Evolutionary conservation across 2,113 vertebrate genomes (phyloP).

Genomic region (Oriolus oriolus): DNA sequence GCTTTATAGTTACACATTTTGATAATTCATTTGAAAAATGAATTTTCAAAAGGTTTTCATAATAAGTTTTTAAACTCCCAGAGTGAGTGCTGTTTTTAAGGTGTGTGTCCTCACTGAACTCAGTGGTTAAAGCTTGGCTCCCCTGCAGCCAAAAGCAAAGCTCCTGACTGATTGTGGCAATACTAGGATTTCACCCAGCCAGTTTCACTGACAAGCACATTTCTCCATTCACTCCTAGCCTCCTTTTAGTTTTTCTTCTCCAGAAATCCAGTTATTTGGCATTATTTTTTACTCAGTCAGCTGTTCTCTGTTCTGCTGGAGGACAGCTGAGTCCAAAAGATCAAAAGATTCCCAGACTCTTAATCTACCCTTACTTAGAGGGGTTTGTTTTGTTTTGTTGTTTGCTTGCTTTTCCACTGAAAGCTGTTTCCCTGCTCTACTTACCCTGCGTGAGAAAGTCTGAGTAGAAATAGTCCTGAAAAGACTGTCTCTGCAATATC

Average conservation of each 20-base stretch:
- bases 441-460: conserved; percentile 40
- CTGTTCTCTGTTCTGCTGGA: conserved; percentile 7
- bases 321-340: neutral
- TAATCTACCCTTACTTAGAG: conserved; percentile 22
- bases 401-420: conserved; percentile 36
- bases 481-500: neutral
- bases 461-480: neutral
- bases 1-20: neutral
- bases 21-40: neutral
- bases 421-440: conserved; percentile 37
- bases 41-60: neutral
- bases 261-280: conserved; percentile 20
- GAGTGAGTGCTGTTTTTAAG: neutral
- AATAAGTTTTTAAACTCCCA: neutral
- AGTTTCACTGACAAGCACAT: neutral
- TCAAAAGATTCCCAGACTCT: conserved; percentile 42
- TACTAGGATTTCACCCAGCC: neutral
- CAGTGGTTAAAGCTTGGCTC: neutral
- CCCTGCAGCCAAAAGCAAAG: neutral
- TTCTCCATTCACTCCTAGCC: neutral
- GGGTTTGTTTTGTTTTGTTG: conserved; percentile 30
- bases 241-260: neutral
- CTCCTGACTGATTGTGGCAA: neutral
- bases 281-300: conserved; percentile 20
- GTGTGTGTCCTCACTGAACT: neutral